A percentile compares a stretch with the other conserved stretches of the same genome.
Conservation (phyloP, 2,888 invertebrate genomes). For the Thera obeliscata region DNA sequence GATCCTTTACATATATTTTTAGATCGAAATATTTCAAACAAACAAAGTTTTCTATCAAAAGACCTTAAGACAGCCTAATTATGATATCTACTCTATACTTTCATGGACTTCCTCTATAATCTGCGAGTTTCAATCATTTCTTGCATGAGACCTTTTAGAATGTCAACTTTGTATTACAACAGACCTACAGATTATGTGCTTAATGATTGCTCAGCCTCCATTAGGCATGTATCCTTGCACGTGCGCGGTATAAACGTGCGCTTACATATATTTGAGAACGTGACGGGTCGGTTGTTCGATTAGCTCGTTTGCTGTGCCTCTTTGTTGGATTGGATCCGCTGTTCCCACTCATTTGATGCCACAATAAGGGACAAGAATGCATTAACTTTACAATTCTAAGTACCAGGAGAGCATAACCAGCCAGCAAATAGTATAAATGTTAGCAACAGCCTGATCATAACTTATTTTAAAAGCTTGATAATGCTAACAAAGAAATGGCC, state of each 20-base stretch:
- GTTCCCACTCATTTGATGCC: background rate
- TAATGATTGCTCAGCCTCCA: slow-evolving; percentile 53
- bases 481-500: too few relatives aligned
- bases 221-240: slow-evolving; percentile 52
- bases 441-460: too few relatives aligned
- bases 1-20: too few relatives aligned
- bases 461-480: too few relatives aligned
- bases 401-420: too few relatives aligned
- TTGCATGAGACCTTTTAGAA: slow-evolving; percentile 19
- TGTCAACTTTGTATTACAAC: slow-evolving; percentile 20
- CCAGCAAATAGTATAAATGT: too few relatives aligned
- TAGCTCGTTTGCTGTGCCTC: slow-evolving; percentile 25
- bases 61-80: too few relatives aligned
- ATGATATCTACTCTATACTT: background rate
- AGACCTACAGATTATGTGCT: slow-evolving; percentile 42
- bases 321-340: background rate
- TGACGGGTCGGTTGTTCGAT: slow-evolving; percentile 50
- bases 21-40: too few relatives aligned
- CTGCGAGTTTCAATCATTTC: slow-evolving; percentile 5
- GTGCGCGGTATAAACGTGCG: slow-evolving; percentile 48
- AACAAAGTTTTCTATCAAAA: too few relatives aligned
- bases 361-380: too few relatives aligned
- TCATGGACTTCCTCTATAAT: slow-evolving; percentile 3
- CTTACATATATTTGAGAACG: slow-evolving; percentile 47
- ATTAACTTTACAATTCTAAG: too few relatives aligned